Percentiles rank a stretch among this genome's conserved stretches.
phyloP scores from a whole-genome alignment of 2,113 vertebrate genomes.

The Himantopus leucocephalus region DNA sequence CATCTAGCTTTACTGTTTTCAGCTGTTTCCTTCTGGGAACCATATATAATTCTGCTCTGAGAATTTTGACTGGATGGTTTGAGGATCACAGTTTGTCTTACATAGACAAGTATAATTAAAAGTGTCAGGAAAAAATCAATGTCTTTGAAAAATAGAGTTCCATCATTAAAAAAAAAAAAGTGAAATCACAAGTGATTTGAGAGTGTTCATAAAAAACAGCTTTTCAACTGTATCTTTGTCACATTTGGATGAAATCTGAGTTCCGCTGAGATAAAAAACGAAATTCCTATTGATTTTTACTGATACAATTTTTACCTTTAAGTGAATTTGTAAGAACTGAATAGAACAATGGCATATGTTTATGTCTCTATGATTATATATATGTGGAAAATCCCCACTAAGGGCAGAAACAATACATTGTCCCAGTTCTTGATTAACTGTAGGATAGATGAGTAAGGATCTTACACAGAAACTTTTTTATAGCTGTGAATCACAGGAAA shows the following conservation, averaged over 20 bases:
- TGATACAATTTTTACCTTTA: not conserved
- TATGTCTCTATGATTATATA: not conserved
- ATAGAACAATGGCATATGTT: not conserved
- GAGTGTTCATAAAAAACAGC: not conserved
- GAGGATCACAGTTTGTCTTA: not conserved
- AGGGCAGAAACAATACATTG: not conserved
- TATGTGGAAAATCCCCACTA: not conserved
- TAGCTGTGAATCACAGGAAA: not conserved
- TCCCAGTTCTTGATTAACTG: not conserved
- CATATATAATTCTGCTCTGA: not conserved
- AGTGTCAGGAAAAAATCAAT: slow-evolving; percentile 20
- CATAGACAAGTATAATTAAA: slow-evolving; percentile 32
- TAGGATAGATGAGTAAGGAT: not conserved
- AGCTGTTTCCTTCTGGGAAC: not conserved
- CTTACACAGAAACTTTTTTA: not conserved
- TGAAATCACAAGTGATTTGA: not conserved
- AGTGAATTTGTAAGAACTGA: not conserved
- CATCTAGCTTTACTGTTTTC: not conserved
- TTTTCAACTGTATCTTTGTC: not conserved
- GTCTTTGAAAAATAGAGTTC: not conserved
- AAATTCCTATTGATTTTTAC: not conserved
- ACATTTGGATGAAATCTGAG: not conserved
- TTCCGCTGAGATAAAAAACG: not conserved
- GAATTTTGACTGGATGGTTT: not conserved
- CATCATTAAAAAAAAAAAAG: not conserved